A percentile compares a stretch with the other conserved stretches of the same genome.
These are phyloP conservation scores for Sphaerophoria rueppellii DNA, from an alignment of 2,888 invertebrate species.

Conservation along the genomic window DNA sequence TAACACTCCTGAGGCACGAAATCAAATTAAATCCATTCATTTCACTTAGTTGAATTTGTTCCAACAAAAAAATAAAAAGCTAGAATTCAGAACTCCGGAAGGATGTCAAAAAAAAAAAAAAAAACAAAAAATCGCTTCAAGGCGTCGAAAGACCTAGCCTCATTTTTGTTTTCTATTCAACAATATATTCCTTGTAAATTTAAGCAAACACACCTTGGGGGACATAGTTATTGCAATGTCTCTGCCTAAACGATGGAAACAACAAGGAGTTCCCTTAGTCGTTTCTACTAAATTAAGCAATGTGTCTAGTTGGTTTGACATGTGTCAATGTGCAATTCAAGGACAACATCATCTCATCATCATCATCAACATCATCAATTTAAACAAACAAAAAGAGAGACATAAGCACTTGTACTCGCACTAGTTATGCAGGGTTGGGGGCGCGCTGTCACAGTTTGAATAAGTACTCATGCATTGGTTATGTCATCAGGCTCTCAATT, in stretches of 20 bases:
- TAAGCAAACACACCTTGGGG: constrained; percentile 25
- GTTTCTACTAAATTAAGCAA: constrained; percentile 37
- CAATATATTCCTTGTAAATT: constrained; percentile 5
- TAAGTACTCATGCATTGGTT: constrained; percentile 12
- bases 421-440: background rate
- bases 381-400: constrained; percentile 3
- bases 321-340: background rate
- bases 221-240: background rate
- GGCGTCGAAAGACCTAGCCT: constrained; percentile 8
- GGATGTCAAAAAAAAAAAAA: background rate
- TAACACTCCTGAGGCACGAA: constrained; percentile 58
- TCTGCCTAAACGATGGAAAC: background rate
- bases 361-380: constrained; percentile 38
- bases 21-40: constrained; percentile 55
- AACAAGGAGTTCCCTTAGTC: background rate
- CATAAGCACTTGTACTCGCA: constrained; percentile 3
- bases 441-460: constrained; percentile 13
- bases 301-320: constrained; percentile 36
- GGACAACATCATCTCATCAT: no score
- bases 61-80: background rate
- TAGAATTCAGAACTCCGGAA: background rate
- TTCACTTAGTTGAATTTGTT: constrained; percentile 20
- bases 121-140: background rate
- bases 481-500: constrained; percentile 40
- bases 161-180: constrained; percentile 29